Evolutionary conservation across 2,888 invertebrate species (phyloP).

Genomic region (Thumatha senex): DNA sequence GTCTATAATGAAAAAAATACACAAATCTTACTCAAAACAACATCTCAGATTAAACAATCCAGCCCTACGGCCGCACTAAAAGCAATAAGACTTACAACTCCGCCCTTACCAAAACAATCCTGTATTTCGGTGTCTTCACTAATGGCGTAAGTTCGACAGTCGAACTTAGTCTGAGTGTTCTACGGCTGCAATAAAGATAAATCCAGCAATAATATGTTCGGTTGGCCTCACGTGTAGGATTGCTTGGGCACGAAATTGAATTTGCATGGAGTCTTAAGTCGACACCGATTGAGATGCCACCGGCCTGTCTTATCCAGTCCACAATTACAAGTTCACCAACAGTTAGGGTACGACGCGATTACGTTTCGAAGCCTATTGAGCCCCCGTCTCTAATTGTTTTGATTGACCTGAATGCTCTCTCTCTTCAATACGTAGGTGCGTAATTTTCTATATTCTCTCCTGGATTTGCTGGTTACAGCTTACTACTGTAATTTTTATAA

Average conservation of each 20-base stretch:
- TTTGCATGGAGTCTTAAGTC: slow-evolving; percentile 83
- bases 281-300: slow-evolving; percentile 70
- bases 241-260: slow-evolving; percentile 81
- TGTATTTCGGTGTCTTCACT: slow-evolving; percentile 82
- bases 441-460: slow-evolving; percentile 26
- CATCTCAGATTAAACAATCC: slow-evolving; percentile 78
- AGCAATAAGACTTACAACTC: slow-evolving; percentile 83
- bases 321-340: slow-evolving; percentile 70
- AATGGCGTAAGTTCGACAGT: slow-evolving; percentile 83
- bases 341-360: slow-evolving; percentile 58
- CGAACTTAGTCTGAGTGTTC: slow-evolving; percentile 82
- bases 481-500: too few relatives aligned
- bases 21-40: slow-evolving; percentile 51
- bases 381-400: slow-evolving; percentile 43
- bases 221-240: slow-evolving; percentile 79
- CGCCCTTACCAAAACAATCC: slow-evolving; percentile 80
- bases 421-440: slow-evolving; percentile 33
- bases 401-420: slow-evolving; percentile 34
- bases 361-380: slow-evolving; percentile 56
- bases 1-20: slow-evolving; percentile 30
- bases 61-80: slow-evolving; percentile 72
- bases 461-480: slow-evolving; percentile 4
- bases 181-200: slow-evolving; percentile 83
- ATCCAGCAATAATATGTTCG: slow-evolving; percentile 83
- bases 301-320: slow-evolving; percentile 61